Conservation (phyloP, 1,140 invertebrate genomes). For the Drosophila eugracilis region DNA sequence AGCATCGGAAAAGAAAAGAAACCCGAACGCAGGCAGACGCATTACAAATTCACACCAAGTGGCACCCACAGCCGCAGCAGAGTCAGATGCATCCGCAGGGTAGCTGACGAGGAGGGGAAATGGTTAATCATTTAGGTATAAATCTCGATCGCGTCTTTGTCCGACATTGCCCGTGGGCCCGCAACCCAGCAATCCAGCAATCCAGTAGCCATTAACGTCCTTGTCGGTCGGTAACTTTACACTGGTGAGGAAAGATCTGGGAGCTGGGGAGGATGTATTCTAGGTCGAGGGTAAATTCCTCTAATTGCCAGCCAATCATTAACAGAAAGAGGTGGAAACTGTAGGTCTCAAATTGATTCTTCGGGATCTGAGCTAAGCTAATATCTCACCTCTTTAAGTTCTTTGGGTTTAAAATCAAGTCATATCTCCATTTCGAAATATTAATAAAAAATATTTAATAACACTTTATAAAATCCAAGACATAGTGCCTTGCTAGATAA, state of each 20-base stretch:
- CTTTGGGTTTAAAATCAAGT: too few species aligned
- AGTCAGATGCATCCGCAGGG: constrained; percentile 10
- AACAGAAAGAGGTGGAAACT: too few species aligned
- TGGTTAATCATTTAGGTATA: constrained; percentile 83
- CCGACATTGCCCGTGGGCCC: constrained; percentile 25
- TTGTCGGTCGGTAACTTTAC: constrained; percentile 42
- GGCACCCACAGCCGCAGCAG: constrained; percentile 66
- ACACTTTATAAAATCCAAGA: background rate
- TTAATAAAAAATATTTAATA: background rate
- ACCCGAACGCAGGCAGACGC: constrained; percentile 53
- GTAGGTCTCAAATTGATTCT: too few species aligned
- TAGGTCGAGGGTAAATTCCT: background rate
- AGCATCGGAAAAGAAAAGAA: constrained; percentile 36
- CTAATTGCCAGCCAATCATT: constrained; percentile 16
- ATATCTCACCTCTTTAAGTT: too few species aligned
- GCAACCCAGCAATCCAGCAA: constrained; percentile 1
- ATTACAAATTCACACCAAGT: constrained; percentile 83
- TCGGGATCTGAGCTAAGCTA: too few species aligned
- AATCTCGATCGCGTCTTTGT: constrained; percentile 61
- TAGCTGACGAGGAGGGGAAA: constrained; percentile 37
- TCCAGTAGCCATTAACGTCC: constrained; percentile 49
- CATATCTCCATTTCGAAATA: too few species aligned
- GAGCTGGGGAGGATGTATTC: constrained; percentile 6
- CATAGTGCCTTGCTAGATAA: background rate
- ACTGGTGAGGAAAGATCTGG: constrained; percentile 22